Conservation (phyloP, 2,888 invertebrate species). For the Aleiodes alternator region DNA sequence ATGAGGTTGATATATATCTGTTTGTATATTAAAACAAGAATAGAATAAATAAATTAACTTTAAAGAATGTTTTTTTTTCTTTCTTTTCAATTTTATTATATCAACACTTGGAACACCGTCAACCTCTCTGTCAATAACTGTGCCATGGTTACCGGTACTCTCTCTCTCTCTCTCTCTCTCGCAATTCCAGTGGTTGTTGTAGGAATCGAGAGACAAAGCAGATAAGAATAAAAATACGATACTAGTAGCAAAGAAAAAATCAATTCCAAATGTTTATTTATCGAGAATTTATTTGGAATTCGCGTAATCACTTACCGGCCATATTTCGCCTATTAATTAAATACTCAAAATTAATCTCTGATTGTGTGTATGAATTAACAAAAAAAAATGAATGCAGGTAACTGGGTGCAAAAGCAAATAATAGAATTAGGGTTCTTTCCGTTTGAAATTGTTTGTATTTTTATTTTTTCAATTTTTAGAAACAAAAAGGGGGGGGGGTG, state of each 20-base stretch:
- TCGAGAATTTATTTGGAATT: neutral
- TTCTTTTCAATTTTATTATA: too few species aligned
- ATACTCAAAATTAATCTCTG: too few species aligned
- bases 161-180: neutral
- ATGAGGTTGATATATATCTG: too few species aligned
- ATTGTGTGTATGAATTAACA: neutral
- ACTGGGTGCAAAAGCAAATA: neutral
- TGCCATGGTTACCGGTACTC: constrained; percentile 39
- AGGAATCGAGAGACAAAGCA: constrained; percentile 36
- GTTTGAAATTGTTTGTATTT: neutral
- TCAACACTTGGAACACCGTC: neutral
- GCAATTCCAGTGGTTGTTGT: constrained; percentile 29
- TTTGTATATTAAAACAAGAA: too few species aligned
- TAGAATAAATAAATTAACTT: too few species aligned
- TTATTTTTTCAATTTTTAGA: neutral
- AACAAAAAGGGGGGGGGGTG: constrained; percentile 27
- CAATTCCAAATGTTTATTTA: neutral
- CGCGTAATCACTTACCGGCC: constrained; percentile 45
- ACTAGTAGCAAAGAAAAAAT: neutral
- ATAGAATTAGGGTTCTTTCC: neutral
- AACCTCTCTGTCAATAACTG: constrained; percentile 30
- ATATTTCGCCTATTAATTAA: constrained; percentile 30
- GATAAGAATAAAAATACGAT: constrained; percentile 11
- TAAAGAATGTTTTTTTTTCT: too few species aligned
- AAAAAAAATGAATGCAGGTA: neutral